Evolutionary conservation across 2,797 vertebrate genomes (phyloP).

Genomic region (Pampus argenteus): DNA sequence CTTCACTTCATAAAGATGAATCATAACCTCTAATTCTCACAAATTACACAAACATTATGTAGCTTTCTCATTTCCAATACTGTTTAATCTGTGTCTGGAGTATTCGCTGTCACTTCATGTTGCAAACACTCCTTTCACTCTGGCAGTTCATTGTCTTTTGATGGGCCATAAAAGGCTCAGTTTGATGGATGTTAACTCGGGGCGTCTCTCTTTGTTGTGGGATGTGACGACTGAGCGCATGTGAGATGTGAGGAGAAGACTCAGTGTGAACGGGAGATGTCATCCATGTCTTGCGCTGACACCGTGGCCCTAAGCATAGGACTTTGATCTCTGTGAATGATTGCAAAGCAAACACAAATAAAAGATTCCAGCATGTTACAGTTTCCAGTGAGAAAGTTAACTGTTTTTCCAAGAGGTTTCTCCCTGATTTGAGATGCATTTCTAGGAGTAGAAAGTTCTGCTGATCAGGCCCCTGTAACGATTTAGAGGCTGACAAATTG

Average conservation of each 20-base stretch:
- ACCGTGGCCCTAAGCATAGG: slow-evolving; percentile 61
- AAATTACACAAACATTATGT: slow-evolving; percentile 77
- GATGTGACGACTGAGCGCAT: slow-evolving; percentile 77
- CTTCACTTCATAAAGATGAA: slow-evolving; percentile 69
- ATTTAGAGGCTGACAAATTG: slow-evolving; percentile 58
- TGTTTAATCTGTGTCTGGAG: slow-evolving; percentile 79
- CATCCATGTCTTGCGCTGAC: slow-evolving; percentile 71
- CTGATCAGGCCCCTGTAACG: slow-evolving; percentile 13
- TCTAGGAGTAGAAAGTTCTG: slow-evolving; percentile 22
- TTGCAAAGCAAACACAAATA: slow-evolving; percentile 77
- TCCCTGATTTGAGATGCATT: slow-evolving; percentile 26
- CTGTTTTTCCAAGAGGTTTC: slow-evolving; percentile 43
- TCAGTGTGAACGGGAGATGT: slow-evolving; percentile 78
- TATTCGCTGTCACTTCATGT: slow-evolving; percentile 79
- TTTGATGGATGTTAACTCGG: slow-evolving; percentile 83
- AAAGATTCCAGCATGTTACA: slow-evolving; percentile 54
- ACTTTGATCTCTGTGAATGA: slow-evolving; percentile 79
- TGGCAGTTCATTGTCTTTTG: slow-evolving; percentile 84
- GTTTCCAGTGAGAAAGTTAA: slow-evolving; percentile 59
- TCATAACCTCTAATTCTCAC: slow-evolving; percentile 76
- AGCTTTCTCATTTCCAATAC: slow-evolving; percentile 72
- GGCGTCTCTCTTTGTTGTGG: slow-evolving; percentile 83
- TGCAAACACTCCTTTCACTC: slow-evolving; percentile 75
- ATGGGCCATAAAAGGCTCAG: slow-evolving; percentile 81
- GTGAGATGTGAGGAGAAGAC: slow-evolving; percentile 78